Evolutionary conservation across 2,888 invertebrate species (phyloP).

Genomic region (Lysandra coridon): DNA sequence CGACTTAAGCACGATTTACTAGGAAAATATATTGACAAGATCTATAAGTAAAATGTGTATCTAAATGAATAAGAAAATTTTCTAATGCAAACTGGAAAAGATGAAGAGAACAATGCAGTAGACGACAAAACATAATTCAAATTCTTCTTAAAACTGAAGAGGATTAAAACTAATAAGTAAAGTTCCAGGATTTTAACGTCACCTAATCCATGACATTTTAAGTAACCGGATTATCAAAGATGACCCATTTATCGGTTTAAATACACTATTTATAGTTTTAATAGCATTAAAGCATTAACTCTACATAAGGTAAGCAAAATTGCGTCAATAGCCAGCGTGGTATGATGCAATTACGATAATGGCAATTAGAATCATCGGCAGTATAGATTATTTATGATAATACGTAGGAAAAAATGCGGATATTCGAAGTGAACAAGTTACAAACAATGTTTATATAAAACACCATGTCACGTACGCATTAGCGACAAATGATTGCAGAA

Average conservation of each 20-base stretch:
- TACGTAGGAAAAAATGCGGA: constrained; percentile 39
- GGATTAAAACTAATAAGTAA: neutral
- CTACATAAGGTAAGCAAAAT: neutral
- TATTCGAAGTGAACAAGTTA: constrained; percentile 29
- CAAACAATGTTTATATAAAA: constrained; percentile 32
- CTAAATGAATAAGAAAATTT: neutral
- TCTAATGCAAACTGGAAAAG: neutral
- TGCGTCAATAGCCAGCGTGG: neutral
- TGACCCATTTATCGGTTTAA: neutral
- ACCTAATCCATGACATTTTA: neutral
- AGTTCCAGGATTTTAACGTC: neutral
- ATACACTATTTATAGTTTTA: neutral
- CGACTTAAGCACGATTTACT: neutral
- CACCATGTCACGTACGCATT: constrained; percentile 32
- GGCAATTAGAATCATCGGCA: constrained; percentile 18
- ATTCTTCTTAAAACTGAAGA: neutral
- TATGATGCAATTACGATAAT: constrained; percentile 27
- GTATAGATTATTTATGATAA: constrained; percentile 34
- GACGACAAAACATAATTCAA: neutral
- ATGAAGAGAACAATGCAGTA: neutral
- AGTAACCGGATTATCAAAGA: neutral
- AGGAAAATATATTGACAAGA: neutral
- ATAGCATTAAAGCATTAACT: constrained; percentile 3
- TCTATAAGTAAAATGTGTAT: neutral
- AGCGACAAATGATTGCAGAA: constrained; percentile 36